Evolutionary conservation across 30 jellyfish, hydroid and myxozoan genomes (phyloP), one percentile per base, ranked within the genome.

Genomic region (Pelagia noctiluca): DNA sequence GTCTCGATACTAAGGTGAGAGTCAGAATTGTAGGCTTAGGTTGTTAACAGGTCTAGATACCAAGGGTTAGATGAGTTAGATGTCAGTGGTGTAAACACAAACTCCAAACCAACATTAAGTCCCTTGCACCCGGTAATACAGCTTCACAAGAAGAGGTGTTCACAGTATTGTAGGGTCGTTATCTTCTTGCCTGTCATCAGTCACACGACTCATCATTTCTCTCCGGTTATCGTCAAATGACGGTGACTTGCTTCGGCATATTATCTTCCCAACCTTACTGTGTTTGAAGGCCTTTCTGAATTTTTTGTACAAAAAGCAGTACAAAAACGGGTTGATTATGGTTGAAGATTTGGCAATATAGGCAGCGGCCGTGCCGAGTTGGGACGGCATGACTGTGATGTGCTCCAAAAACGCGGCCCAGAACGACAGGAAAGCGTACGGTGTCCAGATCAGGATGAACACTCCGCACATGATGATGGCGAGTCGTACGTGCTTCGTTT

Each of bases 271-370:
- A 47, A 80, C 32, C 22, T 57, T 48, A 16, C 76, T 53, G 50
- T 24, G 24, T 1, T 50, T 19, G 31, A 80, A 61, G 62, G 78
- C 28, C 11, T 63, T 67, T 32, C 96, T 60, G 77, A 86, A 86
- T 19, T 72, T 25, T 72, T 67, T 86, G 82, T 86, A 82, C 83
- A 65, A 31, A 75, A 75, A 63, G 7, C 82, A 35, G 76, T 86
- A 86, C 29, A 86, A 64, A 35, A 86, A 22, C 25, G 96, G 96
- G 69, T 77, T 86, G 90, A 86, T 62, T 21, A 70, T 76, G 29
- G 90, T 67, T 29, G 96, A 86, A 38, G 96, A 86, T 48, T 86
- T 86, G 49, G 96, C 96, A 12, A 86, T 38, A 48, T 75, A n/a
- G 13, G 90, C 96, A 53, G 90, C 61, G 2, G 57, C 66, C 47